Conservation (phyloP, 1,140 invertebrate species). For the Drosophila punjabiensis region DNA sequence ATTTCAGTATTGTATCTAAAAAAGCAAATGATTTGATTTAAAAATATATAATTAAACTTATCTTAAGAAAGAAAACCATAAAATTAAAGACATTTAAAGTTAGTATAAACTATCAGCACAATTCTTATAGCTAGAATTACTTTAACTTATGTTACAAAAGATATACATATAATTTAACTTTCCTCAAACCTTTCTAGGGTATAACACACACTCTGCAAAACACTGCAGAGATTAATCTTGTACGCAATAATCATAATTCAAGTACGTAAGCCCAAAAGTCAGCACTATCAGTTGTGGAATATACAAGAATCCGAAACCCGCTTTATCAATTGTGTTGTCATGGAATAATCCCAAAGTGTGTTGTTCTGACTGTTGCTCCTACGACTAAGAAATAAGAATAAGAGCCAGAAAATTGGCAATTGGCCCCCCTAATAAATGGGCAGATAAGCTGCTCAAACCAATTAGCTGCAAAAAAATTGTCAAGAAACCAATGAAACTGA, state of each 20-base stretch:
- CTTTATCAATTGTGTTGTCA: constrained; percentile 46
- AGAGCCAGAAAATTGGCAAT: constrained; percentile 1
- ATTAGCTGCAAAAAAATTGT: constrained; percentile 2
- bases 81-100: neutral
- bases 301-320: neutral
- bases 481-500: neutral
- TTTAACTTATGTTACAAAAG: neutral
- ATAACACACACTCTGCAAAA: neutral
- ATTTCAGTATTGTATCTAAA: no score
- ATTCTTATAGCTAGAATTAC: neutral
- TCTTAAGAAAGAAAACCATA: neutral
- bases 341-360: constrained; percentile 43
- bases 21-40: no score
- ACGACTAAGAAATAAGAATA: neutral
- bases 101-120: no score
- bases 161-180: no score
- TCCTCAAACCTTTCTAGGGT: neutral
- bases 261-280: constrained; percentile 1
- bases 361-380: constrained; percentile 7
- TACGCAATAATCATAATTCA: constrained; percentile 18
- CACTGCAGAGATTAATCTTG: constrained; percentile 20
- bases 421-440: constrained; percentile 26
- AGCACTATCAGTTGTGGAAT: constrained; percentile 8
- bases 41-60: neutral
- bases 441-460: constrained; percentile 22